Evolutionary conservation across 1,140 invertebrate species (phyloP).

Genomic region (Panagrolaimus sp.): DNA sequence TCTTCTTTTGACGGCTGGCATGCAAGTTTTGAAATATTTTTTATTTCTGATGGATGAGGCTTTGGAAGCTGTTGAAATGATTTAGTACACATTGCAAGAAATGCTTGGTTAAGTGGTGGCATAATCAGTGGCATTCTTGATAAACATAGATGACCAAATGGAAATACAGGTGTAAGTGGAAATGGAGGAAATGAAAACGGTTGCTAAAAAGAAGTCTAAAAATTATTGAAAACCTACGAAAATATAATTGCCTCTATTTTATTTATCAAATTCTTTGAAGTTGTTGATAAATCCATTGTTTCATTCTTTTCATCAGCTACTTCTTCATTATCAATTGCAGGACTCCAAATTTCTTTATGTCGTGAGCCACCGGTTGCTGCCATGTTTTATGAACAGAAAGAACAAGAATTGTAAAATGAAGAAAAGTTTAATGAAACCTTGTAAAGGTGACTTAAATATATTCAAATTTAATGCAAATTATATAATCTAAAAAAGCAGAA

Average conservation of each 20-base stretch:
- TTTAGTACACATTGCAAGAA: slow-evolving; percentile 3
- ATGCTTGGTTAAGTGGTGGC: background rate
- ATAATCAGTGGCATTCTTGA: slow-evolving; percentile 1
- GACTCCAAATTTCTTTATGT: too few relatives aligned
- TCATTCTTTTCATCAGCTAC: background rate
- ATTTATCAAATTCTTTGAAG: background rate
- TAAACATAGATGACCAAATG: background rate
- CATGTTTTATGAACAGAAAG: background rate
- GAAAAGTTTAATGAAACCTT: background rate
- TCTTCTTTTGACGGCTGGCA: background rate
- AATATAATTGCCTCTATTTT: background rate
- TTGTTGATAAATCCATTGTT: background rate
- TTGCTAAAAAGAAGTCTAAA: background rate
- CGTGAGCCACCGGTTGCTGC: too few relatives aligned
- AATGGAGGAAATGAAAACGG: background rate
- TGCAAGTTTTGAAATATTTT: background rate
- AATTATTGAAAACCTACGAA: background rate
- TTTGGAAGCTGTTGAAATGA: background rate
- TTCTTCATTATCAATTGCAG: background rate
- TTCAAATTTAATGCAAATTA: too few relatives aligned
- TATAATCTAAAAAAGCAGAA: too few relatives aligned
- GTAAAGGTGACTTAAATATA: too few relatives aligned
- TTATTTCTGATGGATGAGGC: background rate
- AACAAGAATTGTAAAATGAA: slow-evolving; percentile 4
- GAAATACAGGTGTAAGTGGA: background rate